Evolutionary conservation across 2,113 vertebrate genomes (phyloP).

Genomic region (Hippocampus zosterae): DNA sequence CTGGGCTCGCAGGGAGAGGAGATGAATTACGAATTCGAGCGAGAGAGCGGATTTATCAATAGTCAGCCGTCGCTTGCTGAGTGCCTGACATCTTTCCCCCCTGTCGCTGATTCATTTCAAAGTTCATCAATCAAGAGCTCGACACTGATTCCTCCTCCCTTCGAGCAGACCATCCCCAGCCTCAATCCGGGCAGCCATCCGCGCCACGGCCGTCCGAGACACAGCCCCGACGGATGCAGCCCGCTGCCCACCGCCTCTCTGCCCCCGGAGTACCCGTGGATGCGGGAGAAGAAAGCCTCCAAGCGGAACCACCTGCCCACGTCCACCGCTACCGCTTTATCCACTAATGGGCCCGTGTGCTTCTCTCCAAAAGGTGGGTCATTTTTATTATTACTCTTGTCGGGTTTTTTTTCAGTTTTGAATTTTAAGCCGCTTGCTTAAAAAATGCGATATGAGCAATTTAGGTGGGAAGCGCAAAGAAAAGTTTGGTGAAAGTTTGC

Average conservation of each 20-base stretch:
- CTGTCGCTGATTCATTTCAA: conserved; percentile 99
- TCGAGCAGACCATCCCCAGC: conserved; percentile 99
- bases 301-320: conserved; percentile 86
- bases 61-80: conserved; percentile 99
- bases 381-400: conserved; percentile 2
- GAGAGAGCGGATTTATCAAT: conserved; percentile 99
- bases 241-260: conserved; percentile 86
- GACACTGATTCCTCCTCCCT: conserved; percentile 99
- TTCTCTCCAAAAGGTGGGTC: conserved; percentile 93
- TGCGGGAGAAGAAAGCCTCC: conserved; percentile 98
- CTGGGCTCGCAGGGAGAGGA: conserved; percentile 91
- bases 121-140: conserved; percentile 99
- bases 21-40: conserved; percentile 99
- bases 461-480: conserved; percentile 16
- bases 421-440: too few relatives aligned
- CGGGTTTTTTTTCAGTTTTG: too few relatives aligned
- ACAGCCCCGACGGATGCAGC: conserved; percentile 88
- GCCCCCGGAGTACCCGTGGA: conserved; percentile 98
- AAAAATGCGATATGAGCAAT: not conserved
- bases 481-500: conserved; percentile 70
- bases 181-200: conserved; percentile 96
- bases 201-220: conserved; percentile 94
- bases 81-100: conserved; percentile 99
- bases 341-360: conserved; percentile 82
- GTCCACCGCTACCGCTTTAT: conserved; percentile 68